Base-by-base conservation (phyloP, 2,888 invertebrate species). In the Ctenicera cuprea region DNA sequence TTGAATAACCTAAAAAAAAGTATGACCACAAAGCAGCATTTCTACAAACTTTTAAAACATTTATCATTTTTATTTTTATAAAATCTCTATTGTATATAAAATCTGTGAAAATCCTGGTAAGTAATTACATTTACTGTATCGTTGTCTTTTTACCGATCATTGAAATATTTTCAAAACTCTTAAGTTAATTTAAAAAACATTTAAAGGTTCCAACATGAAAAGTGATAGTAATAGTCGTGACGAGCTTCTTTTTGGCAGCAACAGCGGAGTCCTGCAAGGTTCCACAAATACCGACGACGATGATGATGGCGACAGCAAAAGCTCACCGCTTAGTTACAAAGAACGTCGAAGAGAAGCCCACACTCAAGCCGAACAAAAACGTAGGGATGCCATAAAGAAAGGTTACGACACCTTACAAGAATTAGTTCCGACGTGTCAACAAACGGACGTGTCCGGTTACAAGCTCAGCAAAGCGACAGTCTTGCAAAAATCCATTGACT, bases 401-500 rank as follows among this genome's bases (percentile, higher is more conserved):
- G 98, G 98, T 0, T 98, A 98, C 86, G 97, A 98, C 86, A 95
- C 95, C 1, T 89, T 98, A 16, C 97, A 97, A 87, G 94, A 95
- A 82, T 88, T 98, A 76, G 97, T 98, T 11, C 98, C 98, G 0
- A 96, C 95, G 66, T 98, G 98, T 83, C 96, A 97, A 85, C 95
- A 97, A 84, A 94, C 94, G 43, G 98, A 98, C 86, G 91, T 96
- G 26, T 94, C 95, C 18, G 95, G 86, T 84, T 97, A 97, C 86
- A 98, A 98, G 87, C 90, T 97, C 41, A 98, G 98, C 87, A 98
- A 98, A 90, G 98, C 98, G 59, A 95, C 97, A 50, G 94, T 97
- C 48, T 90, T 98, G 45, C 98, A 98, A 88, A 96, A 96, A 87
- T 97, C 96, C 0, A 97, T 97, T 83, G 96, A 97, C 85, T 97